phyloP scores from a whole-genome alignment of 2,888 invertebrate genomes.

The Adelognathus sp. region DNA sequence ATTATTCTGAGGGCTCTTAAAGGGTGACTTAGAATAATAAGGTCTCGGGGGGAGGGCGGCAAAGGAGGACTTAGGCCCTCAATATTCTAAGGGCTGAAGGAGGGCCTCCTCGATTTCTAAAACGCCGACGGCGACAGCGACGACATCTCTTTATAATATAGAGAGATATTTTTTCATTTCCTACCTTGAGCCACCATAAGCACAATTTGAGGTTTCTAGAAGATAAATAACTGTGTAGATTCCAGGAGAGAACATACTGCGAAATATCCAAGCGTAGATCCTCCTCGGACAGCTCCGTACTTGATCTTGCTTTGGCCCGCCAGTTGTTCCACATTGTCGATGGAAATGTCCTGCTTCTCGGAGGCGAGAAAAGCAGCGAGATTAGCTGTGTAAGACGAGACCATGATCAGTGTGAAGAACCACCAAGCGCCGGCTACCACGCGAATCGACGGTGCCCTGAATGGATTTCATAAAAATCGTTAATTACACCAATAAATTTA shows the following conservation, averaged over 20 bases:
- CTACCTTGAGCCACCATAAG: too few species aligned
- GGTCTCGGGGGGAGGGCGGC: too few species aligned
- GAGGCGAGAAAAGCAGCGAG: constrained; percentile 96
- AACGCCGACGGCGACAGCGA: too few species aligned
- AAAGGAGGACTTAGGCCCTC: too few species aligned
- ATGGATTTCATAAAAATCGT: constrained; percentile 60
- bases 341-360: constrained; percentile 96
- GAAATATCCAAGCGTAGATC: constrained; percentile 97
- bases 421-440: constrained; percentile 97
- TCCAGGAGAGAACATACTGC: constrained; percentile 87
- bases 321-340: constrained; percentile 97
- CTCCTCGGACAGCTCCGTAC: constrained; percentile 96
- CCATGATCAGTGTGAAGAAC: constrained; percentile 98
- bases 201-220: too few species aligned
- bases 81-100: too few species aligned
- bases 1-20: too few species aligned
- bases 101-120: too few species aligned
- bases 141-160: too few species aligned
- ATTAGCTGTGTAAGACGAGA: constrained; percentile 98
- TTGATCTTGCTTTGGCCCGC: constrained; percentile 98
- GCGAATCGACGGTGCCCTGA: constrained; percentile 93
- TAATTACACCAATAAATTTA: not conserved
- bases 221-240: too few species aligned
- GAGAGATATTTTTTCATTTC: too few species aligned
- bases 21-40: too few species aligned